Evolutionary conservation across 2,797 vertebrate genomes (phyloP).

Genomic region (Phyllotis vaccarum): DNA sequence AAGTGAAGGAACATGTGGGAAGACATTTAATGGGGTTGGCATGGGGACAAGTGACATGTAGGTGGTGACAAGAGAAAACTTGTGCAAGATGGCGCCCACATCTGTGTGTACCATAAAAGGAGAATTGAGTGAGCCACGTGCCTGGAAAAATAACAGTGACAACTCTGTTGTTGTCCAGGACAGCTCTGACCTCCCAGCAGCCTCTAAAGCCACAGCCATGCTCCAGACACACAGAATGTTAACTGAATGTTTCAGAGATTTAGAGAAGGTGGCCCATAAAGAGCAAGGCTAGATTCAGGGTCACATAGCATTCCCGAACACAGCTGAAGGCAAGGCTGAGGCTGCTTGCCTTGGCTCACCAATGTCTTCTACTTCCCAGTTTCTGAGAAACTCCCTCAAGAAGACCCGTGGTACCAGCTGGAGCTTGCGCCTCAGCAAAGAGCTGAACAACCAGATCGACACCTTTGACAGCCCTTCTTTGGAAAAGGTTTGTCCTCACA

Average conservation of each 20-base stretch:
- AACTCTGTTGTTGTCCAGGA: not conserved
- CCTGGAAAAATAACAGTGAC: not conserved
- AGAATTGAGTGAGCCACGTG: not conserved
- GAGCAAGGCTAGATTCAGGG: not conserved
- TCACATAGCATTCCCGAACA: not conserved
- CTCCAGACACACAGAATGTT: no score
- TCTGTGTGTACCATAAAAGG: not conserved
- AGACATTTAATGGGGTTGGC: fast-evolving
- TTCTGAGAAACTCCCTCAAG: slow-evolving; percentile 78
- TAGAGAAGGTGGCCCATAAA: not conserved
- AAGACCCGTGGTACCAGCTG: slow-evolving; percentile 74
- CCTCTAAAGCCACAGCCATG: not conserved
- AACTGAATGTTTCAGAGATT: not conserved
- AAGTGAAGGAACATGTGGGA: fast-evolving
- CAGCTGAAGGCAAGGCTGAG: not conserved
- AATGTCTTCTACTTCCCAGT: slow-evolving; percentile 39
- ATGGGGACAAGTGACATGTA: no score
- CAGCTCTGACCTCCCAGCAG: not conserved
- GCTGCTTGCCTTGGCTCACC: fast-evolving
- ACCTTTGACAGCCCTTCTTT: slow-evolving; percentile 75
- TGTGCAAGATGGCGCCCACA: not conserved
- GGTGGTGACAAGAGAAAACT: not conserved
- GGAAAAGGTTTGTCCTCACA: slow-evolving; percentile 72
- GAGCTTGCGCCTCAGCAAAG: slow-evolving; percentile 78
- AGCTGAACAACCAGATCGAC: slow-evolving; percentile 75